phyloP scores from a whole-genome alignment of 2,888 invertebrate species.

The Acrobasis consociella region DNA sequence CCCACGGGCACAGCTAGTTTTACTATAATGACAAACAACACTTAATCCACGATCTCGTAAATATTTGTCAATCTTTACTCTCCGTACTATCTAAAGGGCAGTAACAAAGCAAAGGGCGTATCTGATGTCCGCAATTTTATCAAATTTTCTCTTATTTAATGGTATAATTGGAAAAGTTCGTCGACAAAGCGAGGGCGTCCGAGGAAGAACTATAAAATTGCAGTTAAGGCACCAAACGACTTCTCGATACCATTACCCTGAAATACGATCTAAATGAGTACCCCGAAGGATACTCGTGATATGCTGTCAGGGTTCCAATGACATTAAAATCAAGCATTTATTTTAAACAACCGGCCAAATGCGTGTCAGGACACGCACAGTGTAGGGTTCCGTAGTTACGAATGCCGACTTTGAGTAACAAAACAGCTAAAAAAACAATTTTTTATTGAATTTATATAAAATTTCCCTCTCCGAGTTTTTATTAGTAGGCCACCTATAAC shows the following conservation, averaged over 20 bases:
- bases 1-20: too few relatives aligned
- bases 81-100: constrained; percentile 33
- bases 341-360: too few relatives aligned
- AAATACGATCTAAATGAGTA: constrained; percentile 60
- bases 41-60: neutral
- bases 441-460: too few relatives aligned
- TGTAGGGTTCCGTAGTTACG: too few relatives aligned
- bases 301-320: constrained; percentile 18
- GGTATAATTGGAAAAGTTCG: constrained; percentile 66
- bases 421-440: too few relatives aligned
- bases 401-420: too few relatives aligned
- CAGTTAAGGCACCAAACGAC: constrained; percentile 61
- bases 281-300: constrained; percentile 34
- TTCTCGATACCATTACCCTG: constrained; percentile 64
- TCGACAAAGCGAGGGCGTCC: constrained; percentile 48
- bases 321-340: neutral
- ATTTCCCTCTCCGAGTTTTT: too few relatives aligned
- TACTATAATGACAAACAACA: too few relatives aligned
- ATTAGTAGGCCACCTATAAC: too few relatives aligned
- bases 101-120: constrained; percentile 41
- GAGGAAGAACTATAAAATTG: constrained; percentile 67
- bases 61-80: constrained; percentile 19
- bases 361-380: too few relatives aligned
- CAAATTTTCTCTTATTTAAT: constrained; percentile 58
- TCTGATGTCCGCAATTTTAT: constrained; percentile 51